Evolutionary conservation across 2,113 vertebrate species (phyloP).

Genomic region (Microtus richardsoni): DNA sequence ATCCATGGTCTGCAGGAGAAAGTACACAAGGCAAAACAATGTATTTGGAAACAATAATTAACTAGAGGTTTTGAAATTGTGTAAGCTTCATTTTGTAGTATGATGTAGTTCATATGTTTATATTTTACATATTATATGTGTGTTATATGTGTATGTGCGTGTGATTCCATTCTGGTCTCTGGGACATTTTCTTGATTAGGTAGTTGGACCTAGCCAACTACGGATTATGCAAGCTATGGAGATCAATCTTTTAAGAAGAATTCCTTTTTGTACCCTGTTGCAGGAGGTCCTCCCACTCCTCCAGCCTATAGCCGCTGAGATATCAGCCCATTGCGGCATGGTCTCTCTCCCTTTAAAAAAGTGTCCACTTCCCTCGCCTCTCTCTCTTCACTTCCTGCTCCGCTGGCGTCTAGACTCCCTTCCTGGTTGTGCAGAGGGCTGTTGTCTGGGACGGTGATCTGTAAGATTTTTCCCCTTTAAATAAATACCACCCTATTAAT

Average conservation of each 20-base stretch:
- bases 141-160: not conserved
- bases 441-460: no score
- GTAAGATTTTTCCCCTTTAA: no score
- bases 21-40: not conserved
- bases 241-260: not conserved
- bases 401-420: no score
- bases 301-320: no score
- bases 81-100: not conserved
- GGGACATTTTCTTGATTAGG: not conserved
- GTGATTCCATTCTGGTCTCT: not conserved
- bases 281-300: no score
- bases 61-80: not conserved
- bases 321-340: no score
- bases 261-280: not conserved
- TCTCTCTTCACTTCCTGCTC: no score
- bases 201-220: not conserved
- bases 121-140: not conserved
- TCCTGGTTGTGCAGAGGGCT: no score
- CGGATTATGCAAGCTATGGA: rapidly evolving
- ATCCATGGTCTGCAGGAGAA: not conserved
- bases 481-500: no score
- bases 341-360: no score
- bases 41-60: not conserved
- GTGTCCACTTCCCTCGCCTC: no score
- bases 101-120: not conserved